phyloP scores from a whole-genome alignment of 2,888 invertebrate genomes.

The Conchocele bisecta region DNA sequence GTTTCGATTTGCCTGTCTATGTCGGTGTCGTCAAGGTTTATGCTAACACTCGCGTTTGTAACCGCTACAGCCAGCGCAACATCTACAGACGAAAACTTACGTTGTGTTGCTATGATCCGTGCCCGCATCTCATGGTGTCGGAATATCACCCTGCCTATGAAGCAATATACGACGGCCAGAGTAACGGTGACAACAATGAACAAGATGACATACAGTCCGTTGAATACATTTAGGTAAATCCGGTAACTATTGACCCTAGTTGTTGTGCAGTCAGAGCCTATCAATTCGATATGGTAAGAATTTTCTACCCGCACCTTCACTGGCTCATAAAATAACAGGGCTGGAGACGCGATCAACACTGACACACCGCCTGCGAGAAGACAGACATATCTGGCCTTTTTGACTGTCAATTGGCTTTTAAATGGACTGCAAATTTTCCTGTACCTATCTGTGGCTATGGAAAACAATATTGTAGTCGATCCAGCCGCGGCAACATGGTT shows the following conservation, averaged over 20 bases:
- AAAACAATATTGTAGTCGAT: slow-evolving; percentile 10
- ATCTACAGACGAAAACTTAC: no score
- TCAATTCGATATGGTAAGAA: neutral
- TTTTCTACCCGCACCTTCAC: neutral
- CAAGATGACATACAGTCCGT: slow-evolving; percentile 35
- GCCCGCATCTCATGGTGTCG: slow-evolving; percentile 51
- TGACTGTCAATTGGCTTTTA: slow-evolving; percentile 4
- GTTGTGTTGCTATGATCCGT: no score
- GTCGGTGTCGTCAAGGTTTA: no score
- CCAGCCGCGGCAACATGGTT: slow-evolving; percentile 16
- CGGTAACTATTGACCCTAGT: slow-evolving; percentile 34
- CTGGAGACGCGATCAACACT: neutral
- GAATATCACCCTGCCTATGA: slow-evolving; percentile 47
- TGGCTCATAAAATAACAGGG: slow-evolving; percentile 4
- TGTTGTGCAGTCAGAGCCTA: slow-evolving; percentile 58
- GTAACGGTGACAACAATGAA: slow-evolving; percentile 41
- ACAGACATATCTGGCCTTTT: neutral
- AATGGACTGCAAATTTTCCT: slow-evolving; percentile 18
- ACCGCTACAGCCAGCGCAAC: no score
- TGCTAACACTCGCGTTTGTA: no score
- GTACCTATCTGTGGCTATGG: slow-evolving; percentile 23
- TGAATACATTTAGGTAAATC: slow-evolving; percentile 39
- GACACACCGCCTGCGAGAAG: neutral
- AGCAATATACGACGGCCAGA: slow-evolving; percentile 45
- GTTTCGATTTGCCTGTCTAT: no score